Evolutionary conservation across 2,113 vertebrate species (phyloP).

Genomic region (Melanerpes aurifrons): DNA sequence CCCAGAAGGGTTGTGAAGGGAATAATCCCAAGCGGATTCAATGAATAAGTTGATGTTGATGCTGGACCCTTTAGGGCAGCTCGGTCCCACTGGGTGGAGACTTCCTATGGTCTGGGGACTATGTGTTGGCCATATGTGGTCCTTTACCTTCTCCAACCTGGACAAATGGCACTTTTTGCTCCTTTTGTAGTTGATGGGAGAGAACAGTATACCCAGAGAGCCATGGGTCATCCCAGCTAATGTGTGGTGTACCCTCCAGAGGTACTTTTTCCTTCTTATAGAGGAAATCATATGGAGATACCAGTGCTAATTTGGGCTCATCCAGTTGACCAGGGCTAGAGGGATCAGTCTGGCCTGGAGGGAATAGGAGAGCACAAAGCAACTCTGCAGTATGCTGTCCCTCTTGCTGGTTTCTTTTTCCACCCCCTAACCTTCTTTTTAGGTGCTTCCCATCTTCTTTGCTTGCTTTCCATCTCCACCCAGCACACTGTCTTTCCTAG

Average conservation of each 20-base stretch:
- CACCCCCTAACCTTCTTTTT: neutral
- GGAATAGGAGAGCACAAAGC: accelerated
- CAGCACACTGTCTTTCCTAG: neutral
- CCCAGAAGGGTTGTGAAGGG: accelerated
- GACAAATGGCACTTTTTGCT: neutral
- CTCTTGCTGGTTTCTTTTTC: neutral
- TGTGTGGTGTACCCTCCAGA: neutral
- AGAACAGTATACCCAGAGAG: neutral
- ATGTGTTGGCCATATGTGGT: neutral
- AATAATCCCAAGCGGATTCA: neutral
- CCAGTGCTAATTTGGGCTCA: neutral
- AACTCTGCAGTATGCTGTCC: accelerated
- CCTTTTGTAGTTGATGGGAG: neutral
- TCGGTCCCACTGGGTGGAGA: neutral
- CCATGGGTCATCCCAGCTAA: neutral
- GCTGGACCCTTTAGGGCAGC: neutral
- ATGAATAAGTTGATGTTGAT: neutral
- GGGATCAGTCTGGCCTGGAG: neutral
- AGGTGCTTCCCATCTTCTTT: neutral
- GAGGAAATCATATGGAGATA: neutral
- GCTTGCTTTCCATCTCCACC: neutral
- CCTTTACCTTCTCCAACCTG: neutral
- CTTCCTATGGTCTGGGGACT: neutral
- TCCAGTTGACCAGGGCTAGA: neutral
- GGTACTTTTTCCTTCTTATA: neutral